These are phyloP conservation scores for Masticophis lateralis DNA, from an alignment of 2,797 vertebrate species.

Conservation along the genomic window DNA sequence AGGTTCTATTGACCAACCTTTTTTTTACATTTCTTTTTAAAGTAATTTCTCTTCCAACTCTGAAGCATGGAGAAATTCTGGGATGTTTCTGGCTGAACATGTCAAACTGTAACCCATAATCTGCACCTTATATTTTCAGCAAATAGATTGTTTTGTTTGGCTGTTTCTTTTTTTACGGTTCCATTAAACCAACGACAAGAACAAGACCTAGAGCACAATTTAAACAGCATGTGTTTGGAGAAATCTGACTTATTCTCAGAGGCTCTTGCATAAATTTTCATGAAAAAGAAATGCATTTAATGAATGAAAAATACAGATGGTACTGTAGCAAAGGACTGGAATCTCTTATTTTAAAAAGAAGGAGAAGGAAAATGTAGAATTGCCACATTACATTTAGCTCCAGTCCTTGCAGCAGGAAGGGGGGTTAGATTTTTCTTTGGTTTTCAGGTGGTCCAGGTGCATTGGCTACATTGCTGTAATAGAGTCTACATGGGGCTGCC, in stretches of 20 bases:
- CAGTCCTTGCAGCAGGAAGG: not conserved
- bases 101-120: not conserved
- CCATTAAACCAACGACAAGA: constrained; percentile 12
- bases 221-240: not conserved
- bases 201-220: not conserved
- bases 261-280: not conserved
- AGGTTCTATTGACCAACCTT: constrained; percentile 12
- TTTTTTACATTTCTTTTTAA: not conserved
- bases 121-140: constrained; percentile 17
- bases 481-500: not conserved
- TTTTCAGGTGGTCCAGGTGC: not conserved
- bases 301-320: not conserved
- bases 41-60: not conserved
- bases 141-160: constrained; percentile 4
- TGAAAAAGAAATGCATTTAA: not conserved
- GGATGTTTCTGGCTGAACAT: not conserved
- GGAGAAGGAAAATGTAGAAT: not conserved
- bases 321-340: not conserved
- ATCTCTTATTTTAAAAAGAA: too few species aligned
- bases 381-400: not conserved
- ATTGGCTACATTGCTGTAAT: not conserved
- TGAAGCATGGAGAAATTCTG: not conserved
- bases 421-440: not conserved
- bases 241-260: not conserved
- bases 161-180: not conserved